phyloP scores from a whole-genome alignment of 2,888 invertebrate genomes.

The Dendrolimus houi region DNA sequence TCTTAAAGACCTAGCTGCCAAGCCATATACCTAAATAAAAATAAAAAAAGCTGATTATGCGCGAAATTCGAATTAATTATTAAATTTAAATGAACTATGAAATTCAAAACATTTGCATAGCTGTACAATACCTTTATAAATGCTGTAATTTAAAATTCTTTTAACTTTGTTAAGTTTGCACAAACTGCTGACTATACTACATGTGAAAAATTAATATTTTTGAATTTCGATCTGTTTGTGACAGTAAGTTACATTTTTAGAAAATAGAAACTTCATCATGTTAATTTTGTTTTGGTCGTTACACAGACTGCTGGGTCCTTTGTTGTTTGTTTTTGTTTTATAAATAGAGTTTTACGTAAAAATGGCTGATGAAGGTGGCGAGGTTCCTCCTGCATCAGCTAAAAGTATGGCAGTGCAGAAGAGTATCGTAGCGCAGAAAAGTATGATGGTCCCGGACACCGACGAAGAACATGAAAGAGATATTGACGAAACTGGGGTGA shows the following conservation, averaged over 20 bases:
- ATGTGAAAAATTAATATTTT: conserved; percentile 6
- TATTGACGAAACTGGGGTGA: conserved; percentile 26
- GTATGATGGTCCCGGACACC: conserved; percentile 7
- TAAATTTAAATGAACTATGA: too few relatives aligned
- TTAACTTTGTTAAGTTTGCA: too few relatives aligned
- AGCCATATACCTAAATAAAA: too few relatives aligned
- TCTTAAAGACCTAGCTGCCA: too few relatives aligned
- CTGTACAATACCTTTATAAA: too few relatives aligned
- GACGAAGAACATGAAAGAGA: conserved; percentile 23
- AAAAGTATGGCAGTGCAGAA: conserved; percentile 8
- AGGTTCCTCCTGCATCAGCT: conserved; percentile 13
- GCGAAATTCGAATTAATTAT: too few relatives aligned
- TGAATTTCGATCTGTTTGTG: conserved; percentile 13
- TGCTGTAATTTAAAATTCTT: too few relatives aligned
- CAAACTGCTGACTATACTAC: too few relatives aligned
- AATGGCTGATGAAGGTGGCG: conserved; percentile 34
- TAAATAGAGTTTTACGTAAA: conserved; percentile 4
- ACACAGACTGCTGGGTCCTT: not conserved
- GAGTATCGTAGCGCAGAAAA: not conserved
- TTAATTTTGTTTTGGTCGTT: not conserved
- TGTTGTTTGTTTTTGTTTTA: not conserved
- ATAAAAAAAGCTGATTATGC: too few relatives aligned
- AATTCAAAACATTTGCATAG: too few relatives aligned
- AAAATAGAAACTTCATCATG: not conserved
- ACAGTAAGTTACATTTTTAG: not conserved